Conservation (phyloP, 2,888 invertebrate species). For the Cephus pulcher region DNA sequence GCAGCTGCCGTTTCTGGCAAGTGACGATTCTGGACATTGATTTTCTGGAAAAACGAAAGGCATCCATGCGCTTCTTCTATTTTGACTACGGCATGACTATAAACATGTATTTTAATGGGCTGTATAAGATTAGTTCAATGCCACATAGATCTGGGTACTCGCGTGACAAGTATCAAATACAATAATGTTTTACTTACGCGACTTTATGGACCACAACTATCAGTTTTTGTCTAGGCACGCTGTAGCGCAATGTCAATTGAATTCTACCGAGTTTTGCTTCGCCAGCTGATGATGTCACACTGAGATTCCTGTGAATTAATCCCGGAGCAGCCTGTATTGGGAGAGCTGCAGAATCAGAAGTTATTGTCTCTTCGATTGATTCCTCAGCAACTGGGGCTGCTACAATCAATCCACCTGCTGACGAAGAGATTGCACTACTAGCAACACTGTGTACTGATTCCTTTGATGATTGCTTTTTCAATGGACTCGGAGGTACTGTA, state of each 20-base stretch:
- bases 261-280: constrained; percentile 83
- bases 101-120: neutral
- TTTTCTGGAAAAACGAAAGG: neutral
- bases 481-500: constrained; percentile 54
- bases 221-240: constrained; percentile 83
- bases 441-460: constrained; percentile 54
- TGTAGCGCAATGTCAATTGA: constrained; percentile 87
- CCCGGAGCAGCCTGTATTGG: constrained; percentile 49
- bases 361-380: constrained; percentile 29
- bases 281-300: constrained; percentile 75
- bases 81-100: neutral
- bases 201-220: constrained; percentile 90
- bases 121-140: neutral
- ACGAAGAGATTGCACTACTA: constrained; percentile 39
- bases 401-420: constrained; percentile 29
- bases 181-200: constrained; percentile 74
- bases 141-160: neutral
- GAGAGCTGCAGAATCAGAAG: neutral
- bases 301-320: constrained; percentile 73
- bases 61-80: neutral
- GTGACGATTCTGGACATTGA: too few species aligned
- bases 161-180: neutral
- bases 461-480: constrained; percentile 57
- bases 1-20: too few species aligned
- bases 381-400: constrained; percentile 28